Base-by-base conservation (phyloP, 2,888 invertebrate species). In the Limenitis arthemis region DNA sequence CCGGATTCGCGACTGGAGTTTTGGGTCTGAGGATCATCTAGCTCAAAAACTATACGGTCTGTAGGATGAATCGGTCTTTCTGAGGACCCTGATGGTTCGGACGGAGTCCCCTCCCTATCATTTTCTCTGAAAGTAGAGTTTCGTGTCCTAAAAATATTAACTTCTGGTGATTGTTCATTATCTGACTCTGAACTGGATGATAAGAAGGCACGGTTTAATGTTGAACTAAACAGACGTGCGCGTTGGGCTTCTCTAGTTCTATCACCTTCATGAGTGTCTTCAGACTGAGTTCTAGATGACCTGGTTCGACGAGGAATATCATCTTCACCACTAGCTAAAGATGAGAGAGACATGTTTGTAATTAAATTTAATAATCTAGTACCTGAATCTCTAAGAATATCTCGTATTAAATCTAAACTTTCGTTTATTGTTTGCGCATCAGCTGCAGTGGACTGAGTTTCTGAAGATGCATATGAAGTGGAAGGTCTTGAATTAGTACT, bases 361-460 rank as follows among this genome's bases (percentile, higher is more conserved):
- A 87, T 86, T 44, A 86, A 69, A 61, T 86, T 84, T 38, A 87
- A 66, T 12, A 87, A 64, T 46, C 86, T 70, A 8, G 83, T 80
- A 5, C 86, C 86, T 0, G 86, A 87, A 64, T 86, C 86, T 47
- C 86, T 72, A 8, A 87, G 68, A 54, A 86, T 86, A 54, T 85
- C 85, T 9, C 86, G 72, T 47, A 87, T 86, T 29, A 85, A 64
- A 56, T 86, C 81, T 29, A 87, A 73, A 54, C 85, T 86, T 56
- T 86, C 83, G 50, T 81, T 82, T 41, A 86, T 82, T 8, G 82
- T 73, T 59, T 79, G 78, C 36, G 83, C 79, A 58, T 84, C 83
- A n/a, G 74, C 73, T 8, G 76, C 70, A 0, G 72, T 61, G 5
- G 68, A 47, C 31, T 55, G 56, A n/a, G 53, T 44, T 41, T 52